Evolutionary conservation across 2,113 vertebrate species (phyloP), one percentile per base, ranked within the genome.

Genomic region (Phalacrocorax brasilianus): DNA sequence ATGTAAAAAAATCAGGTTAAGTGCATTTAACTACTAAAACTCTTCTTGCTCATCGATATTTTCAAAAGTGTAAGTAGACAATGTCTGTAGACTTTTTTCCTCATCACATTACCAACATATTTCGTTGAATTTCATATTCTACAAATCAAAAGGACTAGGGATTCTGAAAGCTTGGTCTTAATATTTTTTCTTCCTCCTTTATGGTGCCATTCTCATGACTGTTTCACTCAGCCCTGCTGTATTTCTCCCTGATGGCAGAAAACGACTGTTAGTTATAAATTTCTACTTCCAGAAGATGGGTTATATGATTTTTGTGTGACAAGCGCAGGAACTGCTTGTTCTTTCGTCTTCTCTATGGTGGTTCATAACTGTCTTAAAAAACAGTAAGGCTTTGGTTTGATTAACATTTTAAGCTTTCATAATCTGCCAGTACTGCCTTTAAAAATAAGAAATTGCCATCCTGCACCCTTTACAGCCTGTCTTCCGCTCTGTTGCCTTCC

Each of bases 211-310:
- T 91, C 10, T 1, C 8, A 4, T 35, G 86, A 71, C 63, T 74
- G 13, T 79, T 79, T 79, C 38, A 30, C 89, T 93, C 78, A 95
- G 68, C 73, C 76, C 68, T 84, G 44, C 71, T 85, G 4, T 3
- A 1, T 74, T 75, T 75, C 42, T 86, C 77, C 76, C 52, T 44
- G 52, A 27, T 77, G 90, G 73, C 92, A 95, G 92, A 93, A 96
- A 97, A 83, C 11, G 55, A 67, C 94, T 93, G 50, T 77, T 94
- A 83, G 85, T 68, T 85, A 95, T 49, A 85, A 81, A 85, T 95
- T 97, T 95, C 63, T 47, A 3, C 96, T 84, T 93, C 76, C 16
- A 61, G 42, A 76, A 80, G 71, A 62, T 53, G 30, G 40, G 27
- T 91, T 91, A 12, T 78, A 14, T 0, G 0, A 23, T 91, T 94